These are phyloP conservation scores for Macquaria ambigua DNA, from an alignment of 2,113 vertebrate genomes.

Conservation along the genomic window DNA sequence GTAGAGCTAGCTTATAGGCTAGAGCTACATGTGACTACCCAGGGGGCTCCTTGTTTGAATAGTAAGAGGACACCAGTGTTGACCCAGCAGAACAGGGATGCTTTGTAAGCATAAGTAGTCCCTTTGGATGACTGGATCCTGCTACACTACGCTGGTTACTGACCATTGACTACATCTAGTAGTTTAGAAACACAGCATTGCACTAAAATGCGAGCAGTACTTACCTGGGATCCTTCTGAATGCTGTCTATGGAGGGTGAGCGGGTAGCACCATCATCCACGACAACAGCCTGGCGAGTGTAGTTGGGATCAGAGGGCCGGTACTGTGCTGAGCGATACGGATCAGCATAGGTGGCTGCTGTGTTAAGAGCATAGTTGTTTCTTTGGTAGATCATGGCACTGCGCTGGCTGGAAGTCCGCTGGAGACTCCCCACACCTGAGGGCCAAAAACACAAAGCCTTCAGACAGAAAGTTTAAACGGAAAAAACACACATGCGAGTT, in stretches of 20 bases:
- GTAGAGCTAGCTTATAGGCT: constrained; percentile 60
- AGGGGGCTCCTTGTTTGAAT: constrained; percentile 69
- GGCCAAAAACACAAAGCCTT: constrained; percentile 2
- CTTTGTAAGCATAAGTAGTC: constrained; percentile 64
- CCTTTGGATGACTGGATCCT: constrained; percentile 41
- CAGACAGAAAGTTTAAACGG: constrained; percentile 17
- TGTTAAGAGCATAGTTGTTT: constrained; percentile 90
- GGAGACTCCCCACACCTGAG: constrained; percentile 92
- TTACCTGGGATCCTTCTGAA: constrained; percentile 98
- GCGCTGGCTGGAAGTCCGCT: constrained; percentile 94
- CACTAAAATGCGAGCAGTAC: background rate
- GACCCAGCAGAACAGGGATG: constrained; percentile 74
- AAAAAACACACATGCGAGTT: background rate
- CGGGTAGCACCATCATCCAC: constrained; percentile 90
- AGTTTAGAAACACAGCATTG: constrained; percentile 8
- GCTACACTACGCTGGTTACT: background rate
- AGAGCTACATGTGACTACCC: constrained; percentile 57
- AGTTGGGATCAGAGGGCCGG: constrained; percentile 88
- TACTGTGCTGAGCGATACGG: constrained; percentile 90
- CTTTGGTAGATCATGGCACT: constrained; percentile 96
- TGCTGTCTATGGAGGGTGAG: constrained; percentile 97
- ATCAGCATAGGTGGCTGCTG: constrained; percentile 90
- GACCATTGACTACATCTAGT: constrained; percentile 17
- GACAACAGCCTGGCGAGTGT: constrained; percentile 80
- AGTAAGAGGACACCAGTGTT: constrained; percentile 74